Conservation (phyloP, 2,113 vertebrate species). For the Lagopus leucura region DNA sequence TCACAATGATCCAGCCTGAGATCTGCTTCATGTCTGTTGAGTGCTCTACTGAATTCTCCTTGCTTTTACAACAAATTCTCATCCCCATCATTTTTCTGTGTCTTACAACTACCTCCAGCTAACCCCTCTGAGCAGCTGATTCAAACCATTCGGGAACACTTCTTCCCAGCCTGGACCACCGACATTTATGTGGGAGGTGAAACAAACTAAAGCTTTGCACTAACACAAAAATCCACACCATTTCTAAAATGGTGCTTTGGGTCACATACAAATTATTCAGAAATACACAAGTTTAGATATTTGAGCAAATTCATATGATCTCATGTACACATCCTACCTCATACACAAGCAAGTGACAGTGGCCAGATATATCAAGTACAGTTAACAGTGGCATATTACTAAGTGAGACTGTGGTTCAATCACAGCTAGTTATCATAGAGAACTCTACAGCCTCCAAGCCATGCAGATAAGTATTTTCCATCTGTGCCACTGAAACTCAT, state of each 20-base stretch:
- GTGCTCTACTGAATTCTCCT: neutral
- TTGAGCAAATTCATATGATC: neutral
- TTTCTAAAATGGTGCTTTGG: conserved; percentile 25
- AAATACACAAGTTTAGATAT: conserved; percentile 24
- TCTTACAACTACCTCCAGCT: neutral
- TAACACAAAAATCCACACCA: conserved; percentile 1
- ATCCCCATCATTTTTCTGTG: neutral
- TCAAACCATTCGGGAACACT: neutral
- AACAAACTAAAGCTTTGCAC: conserved; percentile 20
- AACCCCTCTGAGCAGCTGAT: neutral
- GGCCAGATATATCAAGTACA: neutral
- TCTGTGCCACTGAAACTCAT: neutral
- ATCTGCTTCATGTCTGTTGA: neutral
- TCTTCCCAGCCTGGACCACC: neutral
- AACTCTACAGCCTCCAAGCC: conserved; percentile 8
- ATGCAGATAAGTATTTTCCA: neutral
- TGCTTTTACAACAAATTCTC: neutral
- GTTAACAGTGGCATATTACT: conserved; percentile 6
- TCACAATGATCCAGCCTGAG: neutral
- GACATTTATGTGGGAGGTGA: conserved; percentile 10
- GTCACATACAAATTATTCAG: conserved; percentile 15
- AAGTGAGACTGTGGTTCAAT: neutral
- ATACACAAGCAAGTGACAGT: conserved; percentile 3
- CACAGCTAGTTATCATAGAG: neutral
- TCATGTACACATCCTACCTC: neutral